These are phyloP conservation scores for Jacana jacana DNA, from an alignment of 2,113 vertebrate species.

Conservation along the genomic window DNA sequence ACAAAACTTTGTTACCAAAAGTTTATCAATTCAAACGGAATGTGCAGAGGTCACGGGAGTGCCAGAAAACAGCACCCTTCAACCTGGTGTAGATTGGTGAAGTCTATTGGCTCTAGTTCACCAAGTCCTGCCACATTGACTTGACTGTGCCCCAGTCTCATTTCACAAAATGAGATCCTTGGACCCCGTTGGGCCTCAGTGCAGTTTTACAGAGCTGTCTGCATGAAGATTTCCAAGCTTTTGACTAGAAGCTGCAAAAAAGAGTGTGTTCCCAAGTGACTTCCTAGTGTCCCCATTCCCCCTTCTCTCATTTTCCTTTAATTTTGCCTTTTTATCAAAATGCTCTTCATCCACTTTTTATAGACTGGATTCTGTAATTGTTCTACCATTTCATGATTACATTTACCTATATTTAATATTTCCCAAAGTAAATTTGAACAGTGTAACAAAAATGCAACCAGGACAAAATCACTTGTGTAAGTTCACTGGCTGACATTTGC, in stretches of 20 bases:
- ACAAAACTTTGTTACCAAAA: neutral
- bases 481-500: neutral
- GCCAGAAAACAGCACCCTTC: neutral
- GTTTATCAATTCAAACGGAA: neutral
- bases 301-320: neutral
- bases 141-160: neutral
- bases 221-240: neutral
- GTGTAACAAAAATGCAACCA: neutral
- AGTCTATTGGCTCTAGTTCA: neutral
- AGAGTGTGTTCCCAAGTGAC: neutral
- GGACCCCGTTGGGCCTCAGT: neutral
- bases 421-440: neutral
- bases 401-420: neutral
- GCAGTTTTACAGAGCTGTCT: neutral
- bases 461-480: neutral
- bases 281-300: neutral
- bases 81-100: neutral
- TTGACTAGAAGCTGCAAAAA: neutral
- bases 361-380: neutral
- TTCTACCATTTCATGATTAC: neutral
- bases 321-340: neutral
- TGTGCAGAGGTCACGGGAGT: neutral
- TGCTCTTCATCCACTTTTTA: neutral
- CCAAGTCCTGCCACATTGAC: neutral
- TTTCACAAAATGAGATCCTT: neutral